A percentile compares a stretch with the other conserved stretches of the same genome.
Evolutionary conservation across 2,797 vertebrate species (phyloP).

Genomic region (Paramormyrops hopkinsi): DNA sequence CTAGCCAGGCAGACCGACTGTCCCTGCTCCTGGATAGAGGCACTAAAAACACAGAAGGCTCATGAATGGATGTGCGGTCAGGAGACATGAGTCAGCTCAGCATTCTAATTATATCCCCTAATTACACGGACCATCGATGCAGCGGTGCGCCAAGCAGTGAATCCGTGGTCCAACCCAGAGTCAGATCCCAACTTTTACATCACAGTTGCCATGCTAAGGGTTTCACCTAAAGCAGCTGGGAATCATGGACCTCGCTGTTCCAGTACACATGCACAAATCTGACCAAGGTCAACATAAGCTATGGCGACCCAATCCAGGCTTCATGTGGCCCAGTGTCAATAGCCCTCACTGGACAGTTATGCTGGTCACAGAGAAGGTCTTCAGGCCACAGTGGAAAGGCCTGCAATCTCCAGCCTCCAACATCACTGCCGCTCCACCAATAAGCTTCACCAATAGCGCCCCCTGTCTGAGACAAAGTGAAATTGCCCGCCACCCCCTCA

Average conservation of each 20-base stretch:
- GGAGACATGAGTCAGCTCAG: background rate
- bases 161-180: background rate
- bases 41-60: background rate
- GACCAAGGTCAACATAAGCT: background rate
- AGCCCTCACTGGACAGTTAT: background rate
- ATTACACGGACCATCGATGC: background rate
- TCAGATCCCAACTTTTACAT: background rate
- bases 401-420: background rate
- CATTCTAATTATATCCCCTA: constrained; percentile 21
- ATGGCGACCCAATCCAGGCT: background rate
- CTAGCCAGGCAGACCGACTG: background rate
- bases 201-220: background rate
- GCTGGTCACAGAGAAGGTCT: background rate
- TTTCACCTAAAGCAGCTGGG: background rate
- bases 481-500: background rate
- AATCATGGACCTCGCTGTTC: background rate
- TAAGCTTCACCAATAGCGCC: background rate
- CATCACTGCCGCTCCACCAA: background rate
- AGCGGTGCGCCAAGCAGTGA: background rate
- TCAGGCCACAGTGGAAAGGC: background rate
- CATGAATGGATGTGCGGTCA: background rate
- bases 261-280: background rate
- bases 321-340: background rate
- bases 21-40: background rate
- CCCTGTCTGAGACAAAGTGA: background rate